These are phyloP conservation scores for Gastrophryne carolinensis DNA, from an alignment of 2,797 vertebrate species.

Conservation along the genomic window DNA sequence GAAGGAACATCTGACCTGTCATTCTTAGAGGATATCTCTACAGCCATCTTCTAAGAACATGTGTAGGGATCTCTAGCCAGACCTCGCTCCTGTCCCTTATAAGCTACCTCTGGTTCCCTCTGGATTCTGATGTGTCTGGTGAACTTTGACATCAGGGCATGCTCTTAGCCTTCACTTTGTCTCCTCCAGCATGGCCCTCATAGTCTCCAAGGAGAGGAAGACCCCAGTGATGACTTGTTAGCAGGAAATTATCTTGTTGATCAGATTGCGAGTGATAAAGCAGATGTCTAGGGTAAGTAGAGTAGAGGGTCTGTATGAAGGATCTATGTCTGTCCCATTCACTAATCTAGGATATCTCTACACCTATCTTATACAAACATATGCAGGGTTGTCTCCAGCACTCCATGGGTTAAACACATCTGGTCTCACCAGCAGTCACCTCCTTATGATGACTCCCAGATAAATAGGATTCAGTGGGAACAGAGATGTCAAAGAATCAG, in stretches of 20 bases:
- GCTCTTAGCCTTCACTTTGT: slow-evolving; percentile 51
- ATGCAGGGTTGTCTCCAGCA: too few relatives aligned
- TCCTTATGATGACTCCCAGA: too few relatives aligned
- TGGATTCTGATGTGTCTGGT: slow-evolving; percentile 49
- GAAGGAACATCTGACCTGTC: slow-evolving; percentile 3
- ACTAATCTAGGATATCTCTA: too few relatives aligned
- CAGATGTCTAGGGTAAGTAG: slow-evolving; percentile 67
- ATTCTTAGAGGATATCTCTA: slow-evolving; percentile 45
- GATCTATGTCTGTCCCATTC: too few relatives aligned
- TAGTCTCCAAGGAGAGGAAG: slow-evolving; percentile 47
- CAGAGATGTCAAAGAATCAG: too few relatives aligned
- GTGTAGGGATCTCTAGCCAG: slow-evolving; percentile 31
- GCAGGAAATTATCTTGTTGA: too few relatives aligned
- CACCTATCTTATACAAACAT: too few relatives aligned
- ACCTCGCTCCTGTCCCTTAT: slow-evolving; percentile 13
- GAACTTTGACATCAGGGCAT: slow-evolving; percentile 61
- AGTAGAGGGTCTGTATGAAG: too few relatives aligned
- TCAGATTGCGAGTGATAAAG: slow-evolving; percentile 49
- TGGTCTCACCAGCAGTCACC: too few relatives aligned
- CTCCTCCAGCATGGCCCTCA: slow-evolving; percentile 37
- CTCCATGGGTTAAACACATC: too few relatives aligned
- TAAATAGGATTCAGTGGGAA: too few relatives aligned
- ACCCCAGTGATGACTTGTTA: slow-evolving; percentile 45
- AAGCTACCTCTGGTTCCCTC: slow-evolving; percentile 47
- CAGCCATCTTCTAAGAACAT: slow-evolving; percentile 34